These are phyloP conservation scores for Drosophila ogumai DNA, from an alignment of 1,140 invertebrate species.

Conservation along the genomic window DNA sequence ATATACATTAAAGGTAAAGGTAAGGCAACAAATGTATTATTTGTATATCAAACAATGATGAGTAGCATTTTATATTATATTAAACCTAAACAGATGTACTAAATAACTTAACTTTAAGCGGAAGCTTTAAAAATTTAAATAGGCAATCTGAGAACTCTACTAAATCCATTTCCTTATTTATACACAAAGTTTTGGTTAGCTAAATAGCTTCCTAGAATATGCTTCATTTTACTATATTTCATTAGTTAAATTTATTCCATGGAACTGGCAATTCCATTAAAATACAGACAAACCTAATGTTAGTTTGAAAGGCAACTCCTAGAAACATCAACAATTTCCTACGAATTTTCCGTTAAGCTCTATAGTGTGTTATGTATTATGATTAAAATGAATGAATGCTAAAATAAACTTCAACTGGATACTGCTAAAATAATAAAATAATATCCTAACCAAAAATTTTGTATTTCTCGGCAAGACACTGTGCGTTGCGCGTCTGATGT, in stretches of 20 bases:
- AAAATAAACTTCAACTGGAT: not conserved
- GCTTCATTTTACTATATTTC: too few species aligned
- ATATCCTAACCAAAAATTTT: not conserved
- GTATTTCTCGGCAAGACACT: not conserved
- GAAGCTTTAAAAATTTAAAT: not conserved
- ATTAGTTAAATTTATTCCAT: not conserved
- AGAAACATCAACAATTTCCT: not conserved
- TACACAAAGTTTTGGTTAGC: not conserved
- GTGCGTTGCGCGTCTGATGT: slow-evolving; percentile 21
- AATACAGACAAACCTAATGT: too few species aligned
- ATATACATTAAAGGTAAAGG: not conserved
- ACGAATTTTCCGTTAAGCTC: not conserved
- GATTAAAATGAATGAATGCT: not conserved
- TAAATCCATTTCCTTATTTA: not conserved
- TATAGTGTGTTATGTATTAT: too few species aligned
- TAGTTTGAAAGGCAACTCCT: not conserved
- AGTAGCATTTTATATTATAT: not conserved
- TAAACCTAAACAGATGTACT: not conserved
- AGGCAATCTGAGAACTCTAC: not conserved
- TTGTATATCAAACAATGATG: not conserved
- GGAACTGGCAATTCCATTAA: not conserved
- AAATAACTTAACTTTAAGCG: not conserved
- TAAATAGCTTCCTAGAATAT: not conserved
- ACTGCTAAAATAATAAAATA: not conserved
- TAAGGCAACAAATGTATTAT: not conserved